A percentile compares a stretch with the other conserved stretches of the same genome.
Conservation (phyloP, 2,888 invertebrate species). For the Theodoxus fluviatilis region DNA sequence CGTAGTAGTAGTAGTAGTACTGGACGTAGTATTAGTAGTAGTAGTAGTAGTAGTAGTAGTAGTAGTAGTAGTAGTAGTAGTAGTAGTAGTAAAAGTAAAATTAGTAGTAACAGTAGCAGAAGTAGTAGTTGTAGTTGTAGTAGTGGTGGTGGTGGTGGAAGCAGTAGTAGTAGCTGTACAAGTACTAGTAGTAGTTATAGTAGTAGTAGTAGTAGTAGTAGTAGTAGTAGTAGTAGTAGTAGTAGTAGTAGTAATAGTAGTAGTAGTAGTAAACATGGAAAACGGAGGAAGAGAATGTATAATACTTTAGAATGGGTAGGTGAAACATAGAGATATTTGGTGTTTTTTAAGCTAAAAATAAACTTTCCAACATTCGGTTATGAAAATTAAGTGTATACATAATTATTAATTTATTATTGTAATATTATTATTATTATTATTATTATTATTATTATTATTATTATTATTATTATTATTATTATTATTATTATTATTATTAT, state of each 20-base stretch:
- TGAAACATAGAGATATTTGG: too few species aligned
- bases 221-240: slow-evolving; percentile 19
- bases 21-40: slow-evolving; percentile 8
- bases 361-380: too few species aligned
- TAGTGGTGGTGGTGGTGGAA: slow-evolving; percentile 7
- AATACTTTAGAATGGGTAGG: too few species aligned
- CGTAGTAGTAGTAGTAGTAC: slow-evolving; percentile 15
- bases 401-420: neutral
- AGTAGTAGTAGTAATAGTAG: slow-evolving; percentile 18
- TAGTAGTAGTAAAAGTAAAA: slow-evolving; percentile 9
- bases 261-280: slow-evolving; percentile 9
- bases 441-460: slow-evolving; percentile 7
- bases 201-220: slow-evolving; percentile 19
- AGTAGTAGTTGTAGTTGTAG: slow-evolving; percentile 9
- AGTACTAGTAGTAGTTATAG: slow-evolving; percentile 14
- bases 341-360: too few species aligned
- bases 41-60: slow-evolving; percentile 13
- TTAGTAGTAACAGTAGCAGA: slow-evolving; percentile 9
- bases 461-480: neutral
- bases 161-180: slow-evolving; percentile 10
- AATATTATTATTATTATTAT: slow-evolving; percentile 3
- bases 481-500: neutral
- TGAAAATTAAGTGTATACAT: too few species aligned
- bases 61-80: slow-evolving; percentile 18
- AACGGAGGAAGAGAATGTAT: too few species aligned